These are phyloP conservation scores for Pitangus sulphuratus DNA, from an alignment of 2,797 vertebrate species.

Conservation along the genomic window DNA sequence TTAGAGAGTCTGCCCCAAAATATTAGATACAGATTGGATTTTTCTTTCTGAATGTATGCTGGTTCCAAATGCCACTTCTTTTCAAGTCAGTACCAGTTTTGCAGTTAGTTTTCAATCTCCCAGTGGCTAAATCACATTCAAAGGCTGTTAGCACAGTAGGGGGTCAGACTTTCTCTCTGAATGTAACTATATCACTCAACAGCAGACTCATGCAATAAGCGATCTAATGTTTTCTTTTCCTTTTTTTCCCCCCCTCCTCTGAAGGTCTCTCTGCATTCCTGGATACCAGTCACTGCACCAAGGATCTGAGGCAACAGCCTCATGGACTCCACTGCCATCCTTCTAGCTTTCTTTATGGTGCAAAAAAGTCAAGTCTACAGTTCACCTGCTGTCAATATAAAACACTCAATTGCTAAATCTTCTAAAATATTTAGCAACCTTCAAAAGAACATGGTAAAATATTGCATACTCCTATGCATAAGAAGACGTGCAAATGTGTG, in stretches of 20 bases:
- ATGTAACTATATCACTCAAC: slow-evolving; percentile 73
- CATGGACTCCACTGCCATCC: slow-evolving; percentile 9
- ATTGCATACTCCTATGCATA: background rate
- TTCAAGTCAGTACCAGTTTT: slow-evolving; percentile 64
- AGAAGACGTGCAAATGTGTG: background rate
- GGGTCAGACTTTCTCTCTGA: slow-evolving; percentile 57
- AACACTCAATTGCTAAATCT: background rate
- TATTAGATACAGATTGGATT: slow-evolving; percentile 55
- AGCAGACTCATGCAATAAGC: slow-evolving; percentile 65
- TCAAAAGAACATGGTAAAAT: background rate
- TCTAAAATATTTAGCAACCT: background rate
- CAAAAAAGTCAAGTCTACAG: background rate
- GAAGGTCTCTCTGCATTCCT: slow-evolving; percentile 56
- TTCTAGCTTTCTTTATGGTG: background rate
- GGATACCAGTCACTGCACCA: slow-evolving; percentile 58
- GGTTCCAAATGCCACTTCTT: slow-evolving; percentile 71
- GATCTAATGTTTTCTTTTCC: slow-evolving; percentile 67
- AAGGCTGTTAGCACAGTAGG: slow-evolving; percentile 70
- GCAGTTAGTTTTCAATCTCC: slow-evolving; percentile 67
- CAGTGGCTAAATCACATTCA: slow-evolving; percentile 70
- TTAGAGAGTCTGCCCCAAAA: slow-evolving; percentile 36
- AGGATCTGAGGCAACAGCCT: slow-evolving; percentile 50
- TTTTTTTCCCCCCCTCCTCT: background rate
- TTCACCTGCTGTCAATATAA: slow-evolving; percentile 27
- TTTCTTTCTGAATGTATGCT: slow-evolving; percentile 54